These are phyloP conservation scores for Telmatochromis sp. DNA, from an alignment of 2,113 vertebrate genomes.

Conservation along the genomic window DNA sequence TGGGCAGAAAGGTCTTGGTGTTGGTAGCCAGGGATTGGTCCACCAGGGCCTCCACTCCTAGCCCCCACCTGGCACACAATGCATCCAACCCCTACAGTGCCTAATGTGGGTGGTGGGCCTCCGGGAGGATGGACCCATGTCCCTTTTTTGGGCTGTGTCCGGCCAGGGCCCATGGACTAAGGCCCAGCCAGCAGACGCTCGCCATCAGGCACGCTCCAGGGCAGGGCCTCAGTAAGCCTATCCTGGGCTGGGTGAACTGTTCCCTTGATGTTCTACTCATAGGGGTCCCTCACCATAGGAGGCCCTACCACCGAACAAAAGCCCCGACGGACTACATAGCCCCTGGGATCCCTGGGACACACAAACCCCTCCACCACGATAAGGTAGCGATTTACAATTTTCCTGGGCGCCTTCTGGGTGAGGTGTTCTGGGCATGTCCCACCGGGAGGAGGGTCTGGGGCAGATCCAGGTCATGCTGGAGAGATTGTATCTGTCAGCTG, in stretches of 20 bases:
- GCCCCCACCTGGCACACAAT: background rate
- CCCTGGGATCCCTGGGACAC: background rate
- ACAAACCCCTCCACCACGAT: accelerated
- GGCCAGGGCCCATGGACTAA: background rate
- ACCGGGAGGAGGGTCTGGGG: accelerated
- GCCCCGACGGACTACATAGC: accelerated
- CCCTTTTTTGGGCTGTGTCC: background rate
- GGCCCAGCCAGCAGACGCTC: background rate
- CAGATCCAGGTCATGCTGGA: background rate
- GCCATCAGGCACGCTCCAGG: background rate
- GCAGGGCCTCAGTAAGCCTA: background rate
- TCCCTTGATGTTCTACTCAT: background rate
- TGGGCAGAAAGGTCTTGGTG: background rate
- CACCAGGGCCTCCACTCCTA: background rate
- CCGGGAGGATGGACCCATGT: background rate
- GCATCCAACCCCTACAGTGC: accelerated
- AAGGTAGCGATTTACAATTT: background rate
- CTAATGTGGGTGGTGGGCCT: accelerated
- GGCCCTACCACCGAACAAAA: accelerated
- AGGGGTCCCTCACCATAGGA: background rate
- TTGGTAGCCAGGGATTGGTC: background rate
- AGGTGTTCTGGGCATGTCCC: background rate
- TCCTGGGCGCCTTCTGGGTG: background rate
- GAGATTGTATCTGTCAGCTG: accelerated
- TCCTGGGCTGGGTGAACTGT: background rate